Conservation (phyloP, 2,113 vertebrate species). For the Nesogale talazaci region DNA sequence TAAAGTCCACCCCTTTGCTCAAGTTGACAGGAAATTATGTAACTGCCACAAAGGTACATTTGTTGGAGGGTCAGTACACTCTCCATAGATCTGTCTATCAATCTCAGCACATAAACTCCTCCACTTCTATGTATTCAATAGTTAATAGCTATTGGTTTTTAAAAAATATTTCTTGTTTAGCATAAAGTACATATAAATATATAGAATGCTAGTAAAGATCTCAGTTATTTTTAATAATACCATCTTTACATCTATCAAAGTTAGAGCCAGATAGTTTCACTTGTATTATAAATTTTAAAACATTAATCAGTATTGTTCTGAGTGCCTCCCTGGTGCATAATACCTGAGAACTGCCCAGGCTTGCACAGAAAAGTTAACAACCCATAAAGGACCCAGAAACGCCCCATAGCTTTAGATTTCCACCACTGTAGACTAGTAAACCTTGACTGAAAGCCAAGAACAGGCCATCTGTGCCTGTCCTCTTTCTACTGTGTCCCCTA, state of each 20-base stretch:
- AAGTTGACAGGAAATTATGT: too few relatives aligned
- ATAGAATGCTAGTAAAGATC: not conserved
- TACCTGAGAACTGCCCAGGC: too few relatives aligned
- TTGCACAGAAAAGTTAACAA: not conserved
- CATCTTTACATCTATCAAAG: not conserved
- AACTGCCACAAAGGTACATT: not conserved
- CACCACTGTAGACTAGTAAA: not conserved
- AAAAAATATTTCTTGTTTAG: too few relatives aligned
- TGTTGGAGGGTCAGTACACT: not conserved
- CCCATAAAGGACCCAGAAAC: not conserved
- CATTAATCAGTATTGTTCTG: not conserved
- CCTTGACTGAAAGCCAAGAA: not conserved
- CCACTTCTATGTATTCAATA: conserved; percentile 23
- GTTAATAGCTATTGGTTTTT: not conserved
- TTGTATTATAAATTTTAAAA: conserved; percentile 4
- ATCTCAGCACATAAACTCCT: not conserved
- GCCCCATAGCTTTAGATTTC: not conserved
- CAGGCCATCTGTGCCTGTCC: not conserved
- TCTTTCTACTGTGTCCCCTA: not conserved
- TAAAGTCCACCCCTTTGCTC: too few relatives aligned
- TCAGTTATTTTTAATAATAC: not conserved
- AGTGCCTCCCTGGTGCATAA: not conserved
- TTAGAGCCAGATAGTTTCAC: not conserved
- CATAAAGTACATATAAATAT: not conserved
- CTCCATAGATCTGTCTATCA: not conserved